A percentile compares a stretch with the other conserved stretches of the same genome.
phyloP scores from a whole-genome alignment of 2,797 vertebrate species.

The Alca torda region DNA sequence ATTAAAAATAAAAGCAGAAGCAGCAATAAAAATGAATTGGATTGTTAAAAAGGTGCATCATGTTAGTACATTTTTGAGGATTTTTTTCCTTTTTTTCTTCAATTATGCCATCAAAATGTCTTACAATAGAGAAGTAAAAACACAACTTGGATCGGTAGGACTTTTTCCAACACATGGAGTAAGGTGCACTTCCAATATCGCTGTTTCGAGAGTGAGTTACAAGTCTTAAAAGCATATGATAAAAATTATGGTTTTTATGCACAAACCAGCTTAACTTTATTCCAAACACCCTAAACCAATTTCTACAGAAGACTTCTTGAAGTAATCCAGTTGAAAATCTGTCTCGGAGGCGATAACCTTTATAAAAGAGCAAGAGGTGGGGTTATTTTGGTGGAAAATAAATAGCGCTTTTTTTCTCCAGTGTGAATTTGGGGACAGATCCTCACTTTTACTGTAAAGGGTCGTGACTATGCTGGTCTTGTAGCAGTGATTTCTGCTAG shows the following conservation, averaged over 20 bases:
- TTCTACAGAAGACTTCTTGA: background rate
- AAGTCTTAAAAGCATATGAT: background rate
- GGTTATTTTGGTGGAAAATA: background rate
- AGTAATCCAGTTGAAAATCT: background rate
- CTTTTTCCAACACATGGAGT: background rate
- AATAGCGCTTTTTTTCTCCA: background rate
- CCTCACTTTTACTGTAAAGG: background rate
- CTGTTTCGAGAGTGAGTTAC: background rate
- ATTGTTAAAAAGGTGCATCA: background rate
- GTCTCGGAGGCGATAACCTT: background rate
- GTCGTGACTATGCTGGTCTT: background rate
- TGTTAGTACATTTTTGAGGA: background rate
- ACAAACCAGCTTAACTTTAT: background rate
- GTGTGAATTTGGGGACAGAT: background rate
- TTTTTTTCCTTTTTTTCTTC: background rate
- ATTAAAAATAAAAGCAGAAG: background rate
- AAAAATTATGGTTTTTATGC: background rate
- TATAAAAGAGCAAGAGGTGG: background rate
- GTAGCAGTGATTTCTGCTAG: background rate
- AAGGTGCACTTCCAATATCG: background rate
- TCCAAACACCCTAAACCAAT: background rate
- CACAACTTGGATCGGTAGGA: background rate
- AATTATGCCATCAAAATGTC: background rate
- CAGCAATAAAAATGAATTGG: background rate
- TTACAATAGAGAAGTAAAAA: background rate